Evolutionary conservation across 2,888 invertebrate species (phyloP).

Genomic region (Cyclophora punctaria): DNA sequence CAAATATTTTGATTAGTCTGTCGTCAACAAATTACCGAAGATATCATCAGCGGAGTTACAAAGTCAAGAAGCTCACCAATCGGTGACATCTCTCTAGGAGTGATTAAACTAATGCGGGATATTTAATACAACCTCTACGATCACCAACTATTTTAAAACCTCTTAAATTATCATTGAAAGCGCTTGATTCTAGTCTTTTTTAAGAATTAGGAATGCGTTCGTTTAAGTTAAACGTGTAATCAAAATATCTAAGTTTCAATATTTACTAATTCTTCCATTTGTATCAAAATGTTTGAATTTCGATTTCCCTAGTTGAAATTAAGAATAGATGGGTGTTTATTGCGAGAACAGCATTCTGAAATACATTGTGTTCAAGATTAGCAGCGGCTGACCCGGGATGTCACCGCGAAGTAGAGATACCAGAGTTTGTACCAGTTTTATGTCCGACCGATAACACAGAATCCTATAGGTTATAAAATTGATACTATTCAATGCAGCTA

Average conservation of each 20-base stretch:
- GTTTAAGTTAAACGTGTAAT: too few relatives aligned
- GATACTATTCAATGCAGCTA: constrained; percentile 47
- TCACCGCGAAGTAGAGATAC: constrained; percentile 30
- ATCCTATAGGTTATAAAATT: constrained; percentile 58
- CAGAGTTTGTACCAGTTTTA: constrained; percentile 58
- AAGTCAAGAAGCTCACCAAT: constrained; percentile 2
- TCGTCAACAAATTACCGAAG: constrained; percentile 52
- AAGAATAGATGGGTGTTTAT: too few relatives aligned
- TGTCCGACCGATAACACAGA: constrained; percentile 50
- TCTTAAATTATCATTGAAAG: not conserved
- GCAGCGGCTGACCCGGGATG: constrained; percentile 34
- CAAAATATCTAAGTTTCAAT: too few relatives aligned
- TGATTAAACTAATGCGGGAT: not conserved
- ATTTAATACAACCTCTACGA: too few relatives aligned
- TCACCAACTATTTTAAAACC: not conserved
- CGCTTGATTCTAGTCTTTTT: too few relatives aligned
- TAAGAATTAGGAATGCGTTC: too few relatives aligned
- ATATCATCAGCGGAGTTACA: constrained; percentile 38
- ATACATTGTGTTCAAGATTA: constrained; percentile 15
- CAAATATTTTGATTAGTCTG: constrained; percentile 61
- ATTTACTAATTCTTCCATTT: too few relatives aligned
- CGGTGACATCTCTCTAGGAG: not conserved
- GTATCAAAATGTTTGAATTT: too few relatives aligned
- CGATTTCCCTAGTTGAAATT: too few relatives aligned
- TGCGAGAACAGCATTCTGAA: too few relatives aligned